Base-by-base conservation (phyloP, 2,113 vertebrate species). In the Pseudopodoces humilis region DNA sequence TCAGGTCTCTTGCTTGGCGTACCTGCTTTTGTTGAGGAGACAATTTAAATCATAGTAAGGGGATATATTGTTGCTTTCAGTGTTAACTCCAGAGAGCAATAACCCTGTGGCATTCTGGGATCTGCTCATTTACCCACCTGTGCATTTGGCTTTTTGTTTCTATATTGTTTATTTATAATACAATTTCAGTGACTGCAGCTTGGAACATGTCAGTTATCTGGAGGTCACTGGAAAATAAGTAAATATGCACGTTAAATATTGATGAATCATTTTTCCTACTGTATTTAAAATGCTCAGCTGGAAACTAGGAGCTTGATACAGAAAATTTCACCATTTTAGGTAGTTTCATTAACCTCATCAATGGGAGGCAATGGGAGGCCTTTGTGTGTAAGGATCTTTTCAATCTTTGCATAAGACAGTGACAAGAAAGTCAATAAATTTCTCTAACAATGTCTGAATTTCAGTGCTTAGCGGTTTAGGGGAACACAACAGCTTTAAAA, bases 171-270 rank as follows among this genome's bases (percentile, higher is more conserved):
- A 67, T 94, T 94, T 89, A 84, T 65, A 79, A 85, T 18, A 49
- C 41, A 86, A 62, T 92, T 85, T 63, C 70, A 84, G 58, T 62
- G 44, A 90, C 37, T 55, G n/a, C 37, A 76, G 59, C 25, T 81
- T 89, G 83, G 53, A 89, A 75, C 11, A 65, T 24, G 24, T 12
- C 30, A 60, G 75, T 47, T 93, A 47, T 62, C 16, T 58, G 65
- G 62, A 82, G 53, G 65, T 86, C 83, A 95, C 47, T 86, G 35
- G 23, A 83, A 95, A 95, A 87, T 49, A 84, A 53, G 47, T 52
- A 90, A 91, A 84, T 75, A 91, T 39, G 11, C 21, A 75, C 30
- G 60, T 79, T 68, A 92, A 95, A 86, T 64, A 94, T 63, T 53
- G 52, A 86, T 46, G 7, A 64, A 79, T 60, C 3, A 18, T 77